Base-by-base conservation (phyloP, 2,888 invertebrate species). In the Shargacucullia verbasci region DNA sequence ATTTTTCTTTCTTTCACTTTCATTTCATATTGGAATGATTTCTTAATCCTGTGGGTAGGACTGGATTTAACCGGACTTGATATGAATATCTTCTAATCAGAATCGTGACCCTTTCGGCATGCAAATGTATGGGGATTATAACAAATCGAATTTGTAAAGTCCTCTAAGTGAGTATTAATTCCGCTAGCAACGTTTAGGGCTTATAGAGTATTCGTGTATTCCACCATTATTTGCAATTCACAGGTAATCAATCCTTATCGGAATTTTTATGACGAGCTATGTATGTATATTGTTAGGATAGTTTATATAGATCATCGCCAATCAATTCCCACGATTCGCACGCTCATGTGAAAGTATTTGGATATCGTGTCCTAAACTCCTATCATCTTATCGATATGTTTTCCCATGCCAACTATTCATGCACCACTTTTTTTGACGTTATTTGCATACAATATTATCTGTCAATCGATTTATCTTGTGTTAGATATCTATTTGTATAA, bases 241-340 rank as follows among this genome's bases (percentile, higher is more conserved):
- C 63, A 72, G 66, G 73, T 78, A 77, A 70, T 62, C 63, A 70
- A 62, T 75, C 66, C 69, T 71, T 77, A 74, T 76, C 77, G 56
- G 73, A 70, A 76, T 69, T 73, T 69, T 76, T 70, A 80, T 75
- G 83, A 79, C 66, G 77, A 67, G 65, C 64, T 64, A 73, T 78
- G 79, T 72, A 73, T 69, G 70, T n/a, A 67, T 69, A 63, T 71
- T 56, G 73, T n/a, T n/a, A n/a, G 78, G 78, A 81, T 83, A 53
- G 63, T 59, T 81, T 76, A 82, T 84, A 72, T 83, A 82, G 81
- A 86, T 85, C 79, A 84, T 73, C 78, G 76, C 63, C 63, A 76
- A 78, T 78, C 65, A 74, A 77, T 91, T 91, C 91, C 90, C 91
- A 91, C 90, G 90, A 78, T 80, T 74, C 60, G 79, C 74, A 72